These are phyloP conservation scores for Balaeniceps rex DNA, from an alignment of 2,113 vertebrate species.

Conservation along the genomic window DNA sequence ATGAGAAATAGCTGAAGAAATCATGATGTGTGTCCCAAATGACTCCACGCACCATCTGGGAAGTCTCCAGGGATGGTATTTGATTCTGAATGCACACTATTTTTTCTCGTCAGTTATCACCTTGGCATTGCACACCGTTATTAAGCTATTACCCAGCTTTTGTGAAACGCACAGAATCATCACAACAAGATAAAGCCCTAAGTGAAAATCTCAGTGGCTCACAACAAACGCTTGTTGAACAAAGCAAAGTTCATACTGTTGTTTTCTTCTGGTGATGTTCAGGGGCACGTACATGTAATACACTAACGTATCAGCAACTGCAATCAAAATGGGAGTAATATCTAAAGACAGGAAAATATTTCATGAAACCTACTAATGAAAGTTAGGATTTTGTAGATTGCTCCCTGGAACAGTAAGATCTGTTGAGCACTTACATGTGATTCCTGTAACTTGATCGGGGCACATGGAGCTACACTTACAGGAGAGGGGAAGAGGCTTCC, in stretches of 20 bases:
- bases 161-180: neutral
- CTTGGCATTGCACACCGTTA: neutral
- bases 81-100: neutral
- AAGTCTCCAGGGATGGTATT: neutral
- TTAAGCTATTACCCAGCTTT: neutral
- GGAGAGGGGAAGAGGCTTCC: neutral
- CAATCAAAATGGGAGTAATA: neutral
- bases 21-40: neutral
- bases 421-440: neutral
- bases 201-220: neutral
- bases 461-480: neutral
- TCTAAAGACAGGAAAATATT: neutral
- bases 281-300: neutral
- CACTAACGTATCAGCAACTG: neutral
- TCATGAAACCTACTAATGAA: neutral
- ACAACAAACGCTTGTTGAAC: neutral
- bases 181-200: neutral
- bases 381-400: neutral
- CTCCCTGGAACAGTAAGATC: neutral
- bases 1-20: neutral
- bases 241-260: neutral
- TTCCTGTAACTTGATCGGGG: neutral
- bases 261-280: neutral
- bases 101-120: neutral
- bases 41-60: accelerated